Base-by-base conservation (phyloP, 23 tunicate genomes). In the Ciona savignyi region DNA sequence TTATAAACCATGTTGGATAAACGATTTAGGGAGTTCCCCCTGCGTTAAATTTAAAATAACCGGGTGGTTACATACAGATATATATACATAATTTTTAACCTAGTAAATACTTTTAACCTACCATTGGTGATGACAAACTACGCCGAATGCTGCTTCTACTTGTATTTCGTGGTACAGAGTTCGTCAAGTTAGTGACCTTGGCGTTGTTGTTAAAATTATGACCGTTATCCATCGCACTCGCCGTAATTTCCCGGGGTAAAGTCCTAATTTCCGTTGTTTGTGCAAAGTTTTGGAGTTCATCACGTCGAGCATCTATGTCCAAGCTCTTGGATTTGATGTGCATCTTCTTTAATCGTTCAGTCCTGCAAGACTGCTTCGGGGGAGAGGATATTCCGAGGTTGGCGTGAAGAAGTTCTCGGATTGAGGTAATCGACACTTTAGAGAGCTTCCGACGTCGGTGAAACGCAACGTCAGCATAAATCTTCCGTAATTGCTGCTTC, bases 401-500 rank as follows among this genome's bases (percentile, higher is more conserved):
- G 9, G 56, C 56, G 56, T 42, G 56, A 15, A 42, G 56, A 15
- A 42, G 56, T 6, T 42, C 56, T 6, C 56, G 56, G 56, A 42
- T 42, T 15, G 56, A 42, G 15, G 9, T 42, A 15, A 42, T 15
- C 15, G 56, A 42, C 11, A 42, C 15, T 42, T 42, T 42, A 6
- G 56, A 42, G 15, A 42, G 56, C 15, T 42, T 42, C 9, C 56
- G 56, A 15, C 56, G 56, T 15, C 56, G 56, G 56, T 42, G 56
- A 42, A 42, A 42, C 9, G 56, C 56, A 9, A 42, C 82, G 68
- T 75, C 95, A 29, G 68, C 42, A 35, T 91, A 91, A 27, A 91
- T 91, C 70, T 85, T 91, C 51, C 77, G 51, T 29, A 91, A 71
- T 71, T 91, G 97, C 29, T 29, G 32, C 67, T 80, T 84, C 0